Percentiles rank a stretch among this genome's conserved stretches.
phyloP scores from a whole-genome alignment of 2,888 invertebrate species.

The Teleiodes luculella region DNA sequence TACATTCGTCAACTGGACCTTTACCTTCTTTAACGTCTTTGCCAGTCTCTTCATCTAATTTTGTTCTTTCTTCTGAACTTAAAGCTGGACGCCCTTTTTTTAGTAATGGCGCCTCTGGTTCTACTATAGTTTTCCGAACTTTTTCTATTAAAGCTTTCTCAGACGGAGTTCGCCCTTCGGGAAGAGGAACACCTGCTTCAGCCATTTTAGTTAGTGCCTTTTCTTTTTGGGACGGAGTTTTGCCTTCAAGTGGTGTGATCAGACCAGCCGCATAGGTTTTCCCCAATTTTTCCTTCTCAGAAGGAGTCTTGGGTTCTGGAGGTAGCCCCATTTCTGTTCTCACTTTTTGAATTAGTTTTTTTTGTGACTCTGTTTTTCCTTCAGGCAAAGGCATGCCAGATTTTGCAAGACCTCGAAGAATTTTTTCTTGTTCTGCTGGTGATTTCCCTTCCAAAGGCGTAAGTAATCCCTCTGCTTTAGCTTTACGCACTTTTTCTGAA shows the following conservation, averaged over 20 bases:
- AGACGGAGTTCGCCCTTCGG: constrained; percentile 37
- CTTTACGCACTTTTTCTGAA: constrained; percentile 25
- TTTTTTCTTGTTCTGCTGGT: neutral
- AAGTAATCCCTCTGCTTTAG: constrained; percentile 29
- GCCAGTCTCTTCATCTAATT: constrained; percentile 25
- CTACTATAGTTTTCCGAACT: neutral
- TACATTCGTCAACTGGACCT: constrained; percentile 41
- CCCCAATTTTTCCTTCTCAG: constrained; percentile 26
- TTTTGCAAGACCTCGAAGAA: neutral
- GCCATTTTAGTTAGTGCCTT: constrained; percentile 14
- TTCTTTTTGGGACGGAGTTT: constrained; percentile 19
- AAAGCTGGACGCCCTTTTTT: constrained; percentile 22
- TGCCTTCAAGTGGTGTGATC: constrained; percentile 24
- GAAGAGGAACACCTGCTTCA: constrained; percentile 40
- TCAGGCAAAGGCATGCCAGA: constrained; percentile 29
- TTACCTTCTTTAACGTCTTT: constrained; percentile 28
- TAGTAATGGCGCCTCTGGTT: too few relatives aligned
- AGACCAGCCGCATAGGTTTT: constrained; percentile 28
- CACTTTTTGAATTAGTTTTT: constrained; percentile 29
- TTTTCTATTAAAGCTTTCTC: constrained; percentile 30
- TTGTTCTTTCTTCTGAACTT: constrained; percentile 20
- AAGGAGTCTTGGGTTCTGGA: constrained; percentile 30
- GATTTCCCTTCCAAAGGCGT: constrained; percentile 18
- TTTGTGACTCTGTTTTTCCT: constrained; percentile 43
- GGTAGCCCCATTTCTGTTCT: constrained; percentile 29